phyloP scores from a whole-genome alignment of 2,888 invertebrate species.

The Machimus rusticus region DNA sequence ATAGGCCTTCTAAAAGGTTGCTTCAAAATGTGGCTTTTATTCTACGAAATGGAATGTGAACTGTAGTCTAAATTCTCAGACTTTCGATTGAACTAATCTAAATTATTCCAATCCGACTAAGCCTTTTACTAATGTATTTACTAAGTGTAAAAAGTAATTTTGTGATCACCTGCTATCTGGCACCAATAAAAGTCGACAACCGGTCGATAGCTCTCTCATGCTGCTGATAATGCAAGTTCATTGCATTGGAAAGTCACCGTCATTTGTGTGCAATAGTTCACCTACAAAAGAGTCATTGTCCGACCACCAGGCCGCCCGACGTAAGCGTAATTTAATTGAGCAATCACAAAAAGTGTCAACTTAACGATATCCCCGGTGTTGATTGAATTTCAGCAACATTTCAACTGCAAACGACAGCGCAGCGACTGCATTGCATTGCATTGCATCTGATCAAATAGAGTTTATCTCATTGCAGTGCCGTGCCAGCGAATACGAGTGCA shows the following conservation, averaged over 20 bases:
- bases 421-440: neutral
- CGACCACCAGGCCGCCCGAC: neutral
- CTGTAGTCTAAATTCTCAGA: neutral
- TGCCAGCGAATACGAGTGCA: neutral
- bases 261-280: neutral
- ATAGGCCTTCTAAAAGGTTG: neutral
- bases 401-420: neutral
- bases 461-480: neutral
- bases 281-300: conserved; percentile 18
- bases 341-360: conserved; percentile 13
- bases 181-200: neutral
- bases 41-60: neutral
- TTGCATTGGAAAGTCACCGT: neutral
- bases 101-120: neutral
- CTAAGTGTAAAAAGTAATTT: neutral
- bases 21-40: neutral
- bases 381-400: conserved; percentile 1
- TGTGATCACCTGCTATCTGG: neutral
- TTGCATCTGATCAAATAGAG: neutral
- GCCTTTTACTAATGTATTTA: neutral
- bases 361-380: neutral
- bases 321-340: conserved; percentile 4
- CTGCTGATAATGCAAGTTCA: neutral
- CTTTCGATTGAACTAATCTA: neutral
- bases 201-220: neutral